A percentile compares a stretch with the other conserved stretches of the same genome.
Conservation (phyloP, 1,140 invertebrate species). For the Heliconius congener region DNA sequence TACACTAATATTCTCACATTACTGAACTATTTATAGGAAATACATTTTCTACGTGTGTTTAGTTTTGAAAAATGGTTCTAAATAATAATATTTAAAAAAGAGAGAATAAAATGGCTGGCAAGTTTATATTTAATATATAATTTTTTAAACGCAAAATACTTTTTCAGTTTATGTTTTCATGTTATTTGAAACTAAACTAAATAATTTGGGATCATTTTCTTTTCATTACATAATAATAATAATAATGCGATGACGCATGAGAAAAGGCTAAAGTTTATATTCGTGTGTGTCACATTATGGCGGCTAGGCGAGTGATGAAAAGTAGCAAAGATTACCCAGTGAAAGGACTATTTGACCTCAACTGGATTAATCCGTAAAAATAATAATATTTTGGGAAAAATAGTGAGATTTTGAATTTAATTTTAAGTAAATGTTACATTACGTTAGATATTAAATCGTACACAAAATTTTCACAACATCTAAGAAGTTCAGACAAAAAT, state of each 20-base stretch:
- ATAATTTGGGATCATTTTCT: background rate
- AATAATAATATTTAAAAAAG: background rate
- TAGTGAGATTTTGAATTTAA: too few species aligned
- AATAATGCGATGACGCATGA: background rate
- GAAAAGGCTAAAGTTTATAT: slow-evolving; percentile 5
- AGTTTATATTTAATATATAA: too few species aligned
- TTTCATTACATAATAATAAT: background rate
- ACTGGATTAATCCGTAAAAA: background rate
- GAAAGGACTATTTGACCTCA: slow-evolving; percentile 9
- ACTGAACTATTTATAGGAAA: background rate
- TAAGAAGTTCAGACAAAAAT: background rate
- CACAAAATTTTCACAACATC: background rate
- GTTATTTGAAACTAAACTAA: background rate
- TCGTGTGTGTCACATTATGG: slow-evolving; percentile 10
- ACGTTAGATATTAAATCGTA: too few species aligned
- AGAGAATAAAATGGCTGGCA: too few species aligned
- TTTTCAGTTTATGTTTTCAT: background rate
- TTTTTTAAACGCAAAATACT: too few species aligned
- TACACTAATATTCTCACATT: background rate
- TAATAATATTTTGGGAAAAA: background rate
- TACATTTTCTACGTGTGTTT: background rate
- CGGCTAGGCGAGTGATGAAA: slow-evolving; percentile 12
- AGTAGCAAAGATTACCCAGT: slow-evolving; percentile 10
- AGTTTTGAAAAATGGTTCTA: background rate
- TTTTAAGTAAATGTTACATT: too few species aligned